Evolutionary conservation across 2,113 vertebrate species (phyloP).

Genomic region (Carassius auratus): DNA sequence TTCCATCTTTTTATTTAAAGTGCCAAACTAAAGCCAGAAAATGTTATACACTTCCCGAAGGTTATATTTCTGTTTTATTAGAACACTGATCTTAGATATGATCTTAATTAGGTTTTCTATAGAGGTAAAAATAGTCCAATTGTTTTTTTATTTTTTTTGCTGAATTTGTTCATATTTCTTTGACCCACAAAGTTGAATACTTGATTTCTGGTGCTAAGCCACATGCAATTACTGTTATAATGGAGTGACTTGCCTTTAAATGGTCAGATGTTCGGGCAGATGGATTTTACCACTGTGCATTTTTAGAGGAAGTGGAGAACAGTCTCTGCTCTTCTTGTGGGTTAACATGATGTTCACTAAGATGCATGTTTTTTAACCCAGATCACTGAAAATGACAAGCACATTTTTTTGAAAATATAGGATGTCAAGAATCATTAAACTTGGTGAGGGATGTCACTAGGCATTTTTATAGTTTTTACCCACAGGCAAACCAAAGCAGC

Average conservation of each 20-base stretch:
- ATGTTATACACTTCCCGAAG: conserved; percentile 6
- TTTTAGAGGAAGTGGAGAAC: background rate
- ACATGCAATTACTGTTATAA: background rate
- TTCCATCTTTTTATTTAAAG: conserved; percentile 11
- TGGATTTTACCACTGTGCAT: conserved; percentile 14
- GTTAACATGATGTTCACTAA: background rate
- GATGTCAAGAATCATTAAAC: background rate
- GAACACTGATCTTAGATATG: background rate
- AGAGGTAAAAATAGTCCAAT: background rate
- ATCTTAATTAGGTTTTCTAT: background rate
- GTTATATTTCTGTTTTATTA: background rate
- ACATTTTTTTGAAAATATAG: conserved; percentile 3
- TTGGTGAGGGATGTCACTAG: conserved; percentile 20
- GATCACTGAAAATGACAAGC: conserved; percentile 12
- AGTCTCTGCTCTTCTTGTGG: background rate
- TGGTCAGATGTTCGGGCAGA: background rate
- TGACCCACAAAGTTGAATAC: background rate
- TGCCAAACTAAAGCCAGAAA: conserved; percentile 53
- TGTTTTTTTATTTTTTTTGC: background rate
- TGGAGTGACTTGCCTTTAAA: background rate
- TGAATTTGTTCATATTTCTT: background rate
- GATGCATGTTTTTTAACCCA: background rate
- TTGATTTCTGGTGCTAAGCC: background rate
- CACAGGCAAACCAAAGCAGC: conserved; percentile 68
- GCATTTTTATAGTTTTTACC: conserved; percentile 30